Evolutionary conservation across 2,797 vertebrate species (phyloP).

Genomic region (Lophius americanus): DNA sequence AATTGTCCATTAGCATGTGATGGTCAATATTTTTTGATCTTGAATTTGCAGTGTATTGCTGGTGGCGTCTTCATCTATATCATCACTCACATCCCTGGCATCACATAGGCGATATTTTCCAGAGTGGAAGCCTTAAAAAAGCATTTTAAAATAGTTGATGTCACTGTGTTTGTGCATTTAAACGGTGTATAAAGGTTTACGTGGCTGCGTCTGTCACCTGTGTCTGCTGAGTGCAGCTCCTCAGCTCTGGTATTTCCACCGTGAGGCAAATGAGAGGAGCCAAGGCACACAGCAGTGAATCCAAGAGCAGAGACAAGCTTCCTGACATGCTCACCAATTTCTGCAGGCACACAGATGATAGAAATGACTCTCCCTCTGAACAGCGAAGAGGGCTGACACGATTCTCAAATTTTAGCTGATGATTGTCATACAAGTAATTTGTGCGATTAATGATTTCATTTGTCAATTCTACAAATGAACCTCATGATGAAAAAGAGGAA

Average conservation of each 20-base stretch:
- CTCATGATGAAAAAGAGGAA: too few species aligned
- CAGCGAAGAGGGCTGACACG: too few species aligned
- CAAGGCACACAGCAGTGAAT: conserved; percentile 94
- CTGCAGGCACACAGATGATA: conserved; percentile 71
- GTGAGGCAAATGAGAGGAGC: conserved; percentile 91
- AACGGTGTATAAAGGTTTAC: too few species aligned
- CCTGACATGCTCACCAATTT: conserved; percentile 91
- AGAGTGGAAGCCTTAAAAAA: conserved; percentile 87
- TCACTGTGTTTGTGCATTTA: too few species aligned
- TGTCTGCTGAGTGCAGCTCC: conserved; percentile 87
- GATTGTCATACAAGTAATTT: too few species aligned
- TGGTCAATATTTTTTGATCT: too few species aligned
- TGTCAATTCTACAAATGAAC: too few species aligned
- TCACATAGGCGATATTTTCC: conserved; percentile 95
- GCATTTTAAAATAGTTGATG: background rate
- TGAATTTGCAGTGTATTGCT: background rate
- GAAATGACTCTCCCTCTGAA: background rate
- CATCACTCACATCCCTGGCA: conserved; percentile 92
- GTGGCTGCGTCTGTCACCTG: conserved; percentile 83
- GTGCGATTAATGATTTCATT: too few species aligned
- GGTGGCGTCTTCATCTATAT: conserved; percentile 13
- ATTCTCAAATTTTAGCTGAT: too few species aligned
- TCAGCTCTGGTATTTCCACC: conserved; percentile 90
- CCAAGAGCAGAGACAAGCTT: conserved; percentile 92
- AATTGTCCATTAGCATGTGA: too few species aligned